Base-by-base conservation (phyloP, 2,113 vertebrate species). In the Chaetops frenatus region DNA sequence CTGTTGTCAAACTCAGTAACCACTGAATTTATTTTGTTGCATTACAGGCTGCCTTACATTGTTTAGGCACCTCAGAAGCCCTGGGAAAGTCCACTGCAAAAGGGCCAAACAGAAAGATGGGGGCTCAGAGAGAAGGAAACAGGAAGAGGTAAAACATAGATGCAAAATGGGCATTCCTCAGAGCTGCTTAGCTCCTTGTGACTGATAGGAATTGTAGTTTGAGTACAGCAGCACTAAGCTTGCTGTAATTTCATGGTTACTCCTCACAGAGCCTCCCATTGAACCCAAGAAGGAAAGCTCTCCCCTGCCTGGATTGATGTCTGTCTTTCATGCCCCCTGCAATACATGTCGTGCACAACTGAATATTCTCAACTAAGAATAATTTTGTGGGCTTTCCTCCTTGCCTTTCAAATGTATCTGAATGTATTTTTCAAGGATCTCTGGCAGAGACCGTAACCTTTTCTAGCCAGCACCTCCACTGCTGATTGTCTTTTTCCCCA, bases 401-500 rank as follows among this genome's bases (percentile, higher is more conserved):
- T 77, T 57, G 48, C 20, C 40, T 60, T 90, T 69, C 45, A 72
- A 61, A 88, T n/a, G n/a, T 35, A 79, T 40, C 28, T 61, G n/a
- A 77, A 72, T 50, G 19, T 51, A 6, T 58, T 91, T 89, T 91
- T 87, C 38, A 65, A 65, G 58, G 53, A 60, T 77, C 36, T 64
- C 72, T 87, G 77, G 36, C 44, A 91, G 79, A 50, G 25, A 83
- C 28, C 51, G 31, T 57, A 92, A 40, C 50, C 11, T 74, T 93
- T 61, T 54, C 36, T 64, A 38, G 91, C 40, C 76, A 94, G 38
- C 31, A 50, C 5, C 45, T 80, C 35, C 11, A 31, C 81, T 82
- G 40, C 28, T 31, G 51, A 29, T 77, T 33, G 33, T 23, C 76
- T 44, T 85, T 88, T 65, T 73, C 85, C 72, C 51, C 80, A 56